Evolutionary conservation across 2,113 vertebrate genomes (phyloP).

Genomic region (Tragelaphus buxtoni): DNA sequence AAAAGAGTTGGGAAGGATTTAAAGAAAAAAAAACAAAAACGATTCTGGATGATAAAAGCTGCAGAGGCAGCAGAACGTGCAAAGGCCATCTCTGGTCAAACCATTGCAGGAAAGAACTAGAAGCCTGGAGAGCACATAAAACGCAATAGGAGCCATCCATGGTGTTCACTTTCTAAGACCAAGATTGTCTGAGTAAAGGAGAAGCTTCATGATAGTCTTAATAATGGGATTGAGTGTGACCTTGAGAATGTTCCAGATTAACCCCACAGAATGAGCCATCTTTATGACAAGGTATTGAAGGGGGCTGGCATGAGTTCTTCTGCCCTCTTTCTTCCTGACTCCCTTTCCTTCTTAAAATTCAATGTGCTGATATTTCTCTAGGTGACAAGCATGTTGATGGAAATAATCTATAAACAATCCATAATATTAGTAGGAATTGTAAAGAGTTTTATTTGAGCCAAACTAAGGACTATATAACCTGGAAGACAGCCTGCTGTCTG

Average conservation of each 20-base stretch:
- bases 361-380: not conserved
- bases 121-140: accelerated
- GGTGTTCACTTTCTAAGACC: not conserved
- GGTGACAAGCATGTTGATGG: not conserved
- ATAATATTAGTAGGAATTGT: not conserved
- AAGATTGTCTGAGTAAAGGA: not conserved
- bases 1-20: not conserved
- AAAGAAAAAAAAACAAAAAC: not conserved
- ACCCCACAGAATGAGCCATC: not conserved
- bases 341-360: not conserved
- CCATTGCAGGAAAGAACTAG: not conserved
- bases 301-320: not conserved
- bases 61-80: not conserved
- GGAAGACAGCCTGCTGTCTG: not conserved
- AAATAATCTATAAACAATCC: not conserved
- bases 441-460: not conserved
- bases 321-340: not conserved
- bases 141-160: not conserved
- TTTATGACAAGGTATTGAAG: not conserved
- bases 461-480: not conserved
- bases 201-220: not conserved
- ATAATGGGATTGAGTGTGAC: not conserved
- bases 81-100: not conserved
- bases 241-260: not conserved
- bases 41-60: not conserved